phyloP scores from a whole-genome alignment of 2,888 invertebrate species.

The Cephonodes hylas region DNA sequence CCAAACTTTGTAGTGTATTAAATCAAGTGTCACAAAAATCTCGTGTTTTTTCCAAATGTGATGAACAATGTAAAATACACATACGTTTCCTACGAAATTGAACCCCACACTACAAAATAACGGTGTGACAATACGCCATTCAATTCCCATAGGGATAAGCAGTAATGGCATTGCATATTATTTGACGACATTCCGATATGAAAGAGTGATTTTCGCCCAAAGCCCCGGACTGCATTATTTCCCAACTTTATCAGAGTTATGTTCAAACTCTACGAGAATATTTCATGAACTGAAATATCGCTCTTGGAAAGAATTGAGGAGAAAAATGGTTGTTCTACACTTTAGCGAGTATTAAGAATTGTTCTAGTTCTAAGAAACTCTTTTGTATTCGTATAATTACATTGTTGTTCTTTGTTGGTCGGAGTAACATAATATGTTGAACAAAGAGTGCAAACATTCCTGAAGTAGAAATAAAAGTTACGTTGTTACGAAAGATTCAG shows the following conservation, averaged over 20 bases:
- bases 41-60: too few species aligned
- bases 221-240: not conserved
- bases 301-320: not conserved
- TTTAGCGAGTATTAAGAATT: not conserved
- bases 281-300: not conserved
- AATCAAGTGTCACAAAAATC: too few species aligned
- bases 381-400: not conserved
- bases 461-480: not conserved
- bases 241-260: not conserved
- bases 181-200: conserved; percentile 35
- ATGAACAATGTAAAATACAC: too few species aligned
- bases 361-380: not conserved
- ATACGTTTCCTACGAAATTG: not conserved
- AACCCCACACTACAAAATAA: not conserved
- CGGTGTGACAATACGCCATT: conserved; percentile 28
- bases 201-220: conserved; percentile 14
- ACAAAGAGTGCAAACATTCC: not conserved
- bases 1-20: too few species aligned
- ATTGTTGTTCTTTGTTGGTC: not conserved
- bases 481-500: not conserved
- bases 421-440: not conserved
- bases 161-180: conserved; percentile 45
- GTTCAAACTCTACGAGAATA: not conserved
- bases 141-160: conserved; percentile 34
- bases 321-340: not conserved